Conservation (phyloP, 92 coral and sea anemone species). For the Chrysogorgia sp. region DNA sequence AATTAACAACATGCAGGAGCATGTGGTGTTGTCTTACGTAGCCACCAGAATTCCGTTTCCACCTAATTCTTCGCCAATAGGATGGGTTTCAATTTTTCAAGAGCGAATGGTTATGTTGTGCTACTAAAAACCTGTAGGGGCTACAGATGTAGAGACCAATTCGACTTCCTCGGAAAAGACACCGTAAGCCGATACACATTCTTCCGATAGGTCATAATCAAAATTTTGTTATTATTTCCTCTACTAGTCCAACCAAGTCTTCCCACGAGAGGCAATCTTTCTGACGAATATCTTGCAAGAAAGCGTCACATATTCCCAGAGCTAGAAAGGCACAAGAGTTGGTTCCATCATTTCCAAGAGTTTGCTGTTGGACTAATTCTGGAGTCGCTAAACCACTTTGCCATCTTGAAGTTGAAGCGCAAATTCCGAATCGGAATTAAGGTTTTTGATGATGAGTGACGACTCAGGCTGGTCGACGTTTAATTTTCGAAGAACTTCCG, state of each 20-base stretch:
- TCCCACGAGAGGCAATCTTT: constrained; percentile 12
- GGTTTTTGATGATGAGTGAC: constrained; percentile 14
- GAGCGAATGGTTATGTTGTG: background rate
- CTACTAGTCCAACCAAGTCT: constrained; percentile 11
- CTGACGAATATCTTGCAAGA: constrained; percentile 11
- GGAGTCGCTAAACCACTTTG: background rate
- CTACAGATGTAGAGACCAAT: constrained; percentile 38
- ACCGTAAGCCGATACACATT: constrained; percentile 36
- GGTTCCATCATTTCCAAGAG: constrained; percentile 45
- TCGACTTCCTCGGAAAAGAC: constrained; percentile 40
- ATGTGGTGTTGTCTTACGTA: background rate
- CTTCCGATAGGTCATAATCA: constrained; percentile 45
- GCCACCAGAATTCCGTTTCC: constrained; percentile 15
- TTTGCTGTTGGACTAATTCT: background rate
- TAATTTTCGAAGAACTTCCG: constrained; percentile 3
- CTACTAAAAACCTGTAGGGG: constrained; percentile 34
- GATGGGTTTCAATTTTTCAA: constrained; percentile 16
- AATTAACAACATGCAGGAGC: background rate
- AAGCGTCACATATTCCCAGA: constrained; percentile 34
- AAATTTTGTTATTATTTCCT: constrained; percentile 16
- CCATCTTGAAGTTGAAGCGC: background rate
- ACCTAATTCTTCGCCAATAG: background rate
- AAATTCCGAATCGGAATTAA: constrained; percentile 23
- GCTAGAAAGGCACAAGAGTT: constrained; percentile 42
- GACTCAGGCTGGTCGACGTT: background rate